phyloP scores from a whole-genome alignment of 1,140 invertebrate species.

The Batillaria attramentaria region DNA sequence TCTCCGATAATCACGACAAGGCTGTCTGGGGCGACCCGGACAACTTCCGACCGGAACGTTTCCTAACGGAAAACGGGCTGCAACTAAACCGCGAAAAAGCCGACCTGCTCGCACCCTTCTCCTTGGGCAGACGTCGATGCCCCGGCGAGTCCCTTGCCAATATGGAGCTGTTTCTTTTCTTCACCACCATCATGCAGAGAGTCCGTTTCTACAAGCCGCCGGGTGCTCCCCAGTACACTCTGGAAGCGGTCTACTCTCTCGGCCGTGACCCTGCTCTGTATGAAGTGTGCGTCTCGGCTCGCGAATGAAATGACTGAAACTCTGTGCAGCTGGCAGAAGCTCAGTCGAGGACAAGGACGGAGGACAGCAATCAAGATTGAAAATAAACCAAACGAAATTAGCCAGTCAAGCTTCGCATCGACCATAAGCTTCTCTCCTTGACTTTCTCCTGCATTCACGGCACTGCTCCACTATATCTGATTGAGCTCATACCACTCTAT shows the following conservation, averaged over 20 bases:
- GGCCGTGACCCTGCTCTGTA: constrained; percentile 24
- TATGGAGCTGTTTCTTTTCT: constrained; percentile 50
- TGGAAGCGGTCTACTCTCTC: constrained; percentile 14
- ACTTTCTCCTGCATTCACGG: no score
- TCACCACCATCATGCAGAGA: constrained; percentile 43
- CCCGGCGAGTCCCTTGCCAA: constrained; percentile 51
- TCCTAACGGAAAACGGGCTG: constrained; percentile 78
- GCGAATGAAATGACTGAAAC: constrained; percentile 30
- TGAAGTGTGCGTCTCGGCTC: constrained; percentile 18
- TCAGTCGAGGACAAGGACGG: no score
- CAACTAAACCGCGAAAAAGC: constrained; percentile 60
- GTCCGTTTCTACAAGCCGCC: constrained; percentile 38
- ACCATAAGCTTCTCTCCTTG: no score
- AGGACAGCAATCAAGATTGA: no score
- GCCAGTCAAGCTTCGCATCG: no score
- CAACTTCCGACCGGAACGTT: constrained; percentile 83
- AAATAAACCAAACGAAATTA: no score
- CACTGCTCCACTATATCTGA: no score
- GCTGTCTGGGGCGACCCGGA: constrained; percentile 79
- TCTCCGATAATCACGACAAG: constrained; percentile 58
- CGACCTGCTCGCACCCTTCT: constrained; percentile 37
- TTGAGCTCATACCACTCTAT: no score
- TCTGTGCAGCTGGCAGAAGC: no score
- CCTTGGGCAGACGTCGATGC: constrained; percentile 45
- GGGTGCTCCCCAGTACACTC: constrained; percentile 16